A percentile compares a stretch with the other conserved stretches of the same genome.
Conservation (phyloP, 2,797 vertebrate genomes). For the Syngnathus acus region DNA sequence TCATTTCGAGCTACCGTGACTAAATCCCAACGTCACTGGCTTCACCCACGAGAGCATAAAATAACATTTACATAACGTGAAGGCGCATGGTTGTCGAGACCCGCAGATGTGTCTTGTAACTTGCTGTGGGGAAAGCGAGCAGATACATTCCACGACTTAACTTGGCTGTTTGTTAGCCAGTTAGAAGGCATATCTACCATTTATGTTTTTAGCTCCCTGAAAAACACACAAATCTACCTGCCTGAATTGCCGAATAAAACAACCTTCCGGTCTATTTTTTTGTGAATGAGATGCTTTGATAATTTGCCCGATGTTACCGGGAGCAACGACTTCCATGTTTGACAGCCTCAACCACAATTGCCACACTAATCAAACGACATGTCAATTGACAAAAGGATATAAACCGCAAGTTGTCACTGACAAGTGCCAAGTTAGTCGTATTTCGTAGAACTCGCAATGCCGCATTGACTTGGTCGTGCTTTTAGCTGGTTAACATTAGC, state of each 20-base stretch:
- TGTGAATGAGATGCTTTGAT: no score
- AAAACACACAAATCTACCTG: not conserved
- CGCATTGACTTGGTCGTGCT: not conserved
- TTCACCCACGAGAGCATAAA: fast-evolving
- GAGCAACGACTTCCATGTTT: not conserved
- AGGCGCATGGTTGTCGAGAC: not conserved
- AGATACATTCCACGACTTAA: constrained; percentile 41
- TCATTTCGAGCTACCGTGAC: constrained; percentile 17
- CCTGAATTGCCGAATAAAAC: not conserved
- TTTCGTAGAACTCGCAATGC: not conserved
- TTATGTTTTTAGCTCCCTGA: not conserved
- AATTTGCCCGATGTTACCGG: not conserved
- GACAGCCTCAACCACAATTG: constrained; percentile 1
- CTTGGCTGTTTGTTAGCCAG: constrained; percentile 12
- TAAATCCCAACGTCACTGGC: not conserved
- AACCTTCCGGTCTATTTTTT: not conserved
- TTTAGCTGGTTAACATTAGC: not conserved
- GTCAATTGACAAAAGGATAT: not conserved
- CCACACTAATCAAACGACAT: not conserved
- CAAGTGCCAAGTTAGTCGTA: not conserved
- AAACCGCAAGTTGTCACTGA: not conserved
- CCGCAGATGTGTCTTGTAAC: constrained; percentile 3
- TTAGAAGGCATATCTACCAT: not conserved
- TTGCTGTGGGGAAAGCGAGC: not conserved
- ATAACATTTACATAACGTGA: fast-evolving